These are phyloP conservation scores for Acrobasis consociella DNA, from an alignment of 2,888 invertebrate species.

Conservation along the genomic window DNA sequence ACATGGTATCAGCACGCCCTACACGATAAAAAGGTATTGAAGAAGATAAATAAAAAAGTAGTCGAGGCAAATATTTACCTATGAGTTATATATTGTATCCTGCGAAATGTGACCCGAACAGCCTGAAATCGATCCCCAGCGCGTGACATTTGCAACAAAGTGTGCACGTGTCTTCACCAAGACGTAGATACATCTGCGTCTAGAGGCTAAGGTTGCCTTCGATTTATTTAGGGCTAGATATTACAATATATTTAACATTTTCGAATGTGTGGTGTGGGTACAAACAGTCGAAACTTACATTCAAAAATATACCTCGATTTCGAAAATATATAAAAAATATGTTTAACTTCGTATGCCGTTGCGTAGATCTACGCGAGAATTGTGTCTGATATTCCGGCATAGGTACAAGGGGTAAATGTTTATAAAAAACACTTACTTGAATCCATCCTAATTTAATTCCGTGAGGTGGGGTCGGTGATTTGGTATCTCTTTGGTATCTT, in stretches of 20 bases:
- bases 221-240: too few relatives aligned
- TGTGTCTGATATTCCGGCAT: too few relatives aligned
- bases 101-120: background rate
- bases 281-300: background rate
- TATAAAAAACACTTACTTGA: constrained; percentile 59
- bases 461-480: constrained; percentile 70
- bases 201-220: too few relatives aligned
- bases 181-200: background rate
- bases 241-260: too few relatives aligned
- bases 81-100: background rate
- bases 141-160: background rate
- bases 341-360: too few relatives aligned
- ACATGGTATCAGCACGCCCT: constrained; percentile 96
- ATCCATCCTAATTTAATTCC: constrained; percentile 95
- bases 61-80: background rate
- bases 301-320: background rate
- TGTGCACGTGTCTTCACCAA: background rate
- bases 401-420: too few relatives aligned
- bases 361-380: too few relatives aligned
- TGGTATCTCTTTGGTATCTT: constrained; percentile 67
- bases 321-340: too few relatives aligned
- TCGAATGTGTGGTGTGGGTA: too few relatives aligned
- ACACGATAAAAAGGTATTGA: constrained; percentile 32
- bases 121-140: background rate
- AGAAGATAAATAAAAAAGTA: background rate